Conservation (phyloP, 2,797 vertebrate species). For the Syncerus caffer region DNA sequence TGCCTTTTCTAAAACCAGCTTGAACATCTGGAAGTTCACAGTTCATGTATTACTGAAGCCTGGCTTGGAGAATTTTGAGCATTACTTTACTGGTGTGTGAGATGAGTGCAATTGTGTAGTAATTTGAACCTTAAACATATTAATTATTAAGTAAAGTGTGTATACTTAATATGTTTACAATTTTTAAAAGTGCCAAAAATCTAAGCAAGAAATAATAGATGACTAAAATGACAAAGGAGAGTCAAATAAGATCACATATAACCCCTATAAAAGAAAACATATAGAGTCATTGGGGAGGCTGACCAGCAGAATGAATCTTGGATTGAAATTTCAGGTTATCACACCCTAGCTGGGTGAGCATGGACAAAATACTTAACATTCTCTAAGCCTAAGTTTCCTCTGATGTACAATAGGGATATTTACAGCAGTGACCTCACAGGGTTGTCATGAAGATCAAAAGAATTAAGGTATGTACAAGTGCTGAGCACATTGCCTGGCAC, state of each 20-base stretch:
- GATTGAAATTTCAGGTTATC: neutral
- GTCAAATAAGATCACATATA: neutral
- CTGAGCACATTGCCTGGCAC: neutral
- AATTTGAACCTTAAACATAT: no score
- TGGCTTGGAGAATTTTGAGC: no score
- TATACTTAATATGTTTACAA: neutral
- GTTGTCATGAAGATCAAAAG: neutral
- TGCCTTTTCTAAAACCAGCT: no score
- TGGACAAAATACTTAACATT: neutral
- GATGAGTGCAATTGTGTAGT: no score
- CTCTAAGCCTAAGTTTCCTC: neutral
- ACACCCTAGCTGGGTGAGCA: neutral
- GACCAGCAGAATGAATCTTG: neutral
- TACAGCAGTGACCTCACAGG: neutral
- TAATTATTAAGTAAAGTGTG: neutral
- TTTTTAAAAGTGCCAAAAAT: neutral
- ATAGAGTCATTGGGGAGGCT: neutral
- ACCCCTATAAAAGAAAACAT: neutral
- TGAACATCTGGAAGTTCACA: no score
- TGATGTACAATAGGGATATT: neutral
- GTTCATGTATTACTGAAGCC: no score
- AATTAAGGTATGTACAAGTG: neutral
- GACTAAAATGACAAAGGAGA: neutral
- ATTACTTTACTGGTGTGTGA: no score
- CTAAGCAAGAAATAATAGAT: neutral